Base-by-base conservation (phyloP, 2,797 vertebrate species). In the Sylvilagus floridanus region DNA sequence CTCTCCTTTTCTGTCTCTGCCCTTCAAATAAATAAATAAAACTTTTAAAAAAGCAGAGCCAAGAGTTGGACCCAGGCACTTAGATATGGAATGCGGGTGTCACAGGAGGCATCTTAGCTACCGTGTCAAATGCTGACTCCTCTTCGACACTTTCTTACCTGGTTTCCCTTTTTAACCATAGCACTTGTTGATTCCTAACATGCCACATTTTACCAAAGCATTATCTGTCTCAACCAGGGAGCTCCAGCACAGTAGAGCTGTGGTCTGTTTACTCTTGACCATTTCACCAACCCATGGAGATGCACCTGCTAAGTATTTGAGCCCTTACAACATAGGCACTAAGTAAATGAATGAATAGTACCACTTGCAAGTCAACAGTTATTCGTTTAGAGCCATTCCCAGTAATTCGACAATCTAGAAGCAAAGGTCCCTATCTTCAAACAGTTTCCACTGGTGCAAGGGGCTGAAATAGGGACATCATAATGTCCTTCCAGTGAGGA, bases 391-490 rank as follows among this genome's bases (percentile, higher is more conserved):
- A 87, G 22, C 69, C 57, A 65, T 81, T 89, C 37, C 69, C 60
- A 69, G 32, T 42, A 77, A 30, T 88, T 86, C 78, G 69, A 72
- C 95, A 63, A 72, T 17, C 76, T 75, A 87, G 13, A 50, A 50
- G 7, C 0, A 47, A 52, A 47, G 2, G 9, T 47, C 12, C 73
- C 54, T 52, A n/a, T 69, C 8, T 21, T 52, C 13, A 37, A 28
- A 21, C 50, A 89, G 13, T 54, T 88, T 85, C n/a, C 37, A 50
- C 85, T 63, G 47, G 35, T 11, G 35, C 16, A 85, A 30, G 28
- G 35, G 16, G 2, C 19, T 66, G 75, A 95, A 66, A 88, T 32
- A 24, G 28, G 52, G 52, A 22, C 66, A 79, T 79, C 22, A 76
- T 7, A 65, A 30, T 77, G 42, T 32, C 17, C 21, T 35, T 66